These are phyloP conservation scores for Phalacrocorax aristotelis DNA, from an alignment of 2,113 vertebrate species.

Conservation along the genomic window DNA sequence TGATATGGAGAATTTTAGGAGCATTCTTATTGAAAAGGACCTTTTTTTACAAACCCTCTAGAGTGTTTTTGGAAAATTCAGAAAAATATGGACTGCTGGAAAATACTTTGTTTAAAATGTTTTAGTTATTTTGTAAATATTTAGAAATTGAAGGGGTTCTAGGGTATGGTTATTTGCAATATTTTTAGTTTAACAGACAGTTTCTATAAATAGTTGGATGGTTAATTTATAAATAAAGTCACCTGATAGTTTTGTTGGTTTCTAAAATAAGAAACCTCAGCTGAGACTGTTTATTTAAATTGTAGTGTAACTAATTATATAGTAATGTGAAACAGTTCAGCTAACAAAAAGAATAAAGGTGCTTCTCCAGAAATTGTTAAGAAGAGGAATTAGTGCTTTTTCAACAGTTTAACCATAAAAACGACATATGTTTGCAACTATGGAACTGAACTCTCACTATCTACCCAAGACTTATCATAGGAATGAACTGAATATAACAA, in stretches of 20 bases:
- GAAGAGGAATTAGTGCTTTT: not conserved
- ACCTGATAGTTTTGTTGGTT: not conserved
- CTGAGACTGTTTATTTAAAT: not conserved
- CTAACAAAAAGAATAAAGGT: not conserved
- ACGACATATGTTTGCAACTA: not conserved
- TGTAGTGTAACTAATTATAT: not conserved
- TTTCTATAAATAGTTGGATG: not conserved
- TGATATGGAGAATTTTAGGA: not conserved
- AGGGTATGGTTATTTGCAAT: not conserved
- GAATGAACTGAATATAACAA: not conserved
- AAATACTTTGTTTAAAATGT: not conserved
- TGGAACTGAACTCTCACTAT: not conserved
- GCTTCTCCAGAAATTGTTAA: not conserved
- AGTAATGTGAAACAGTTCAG: not conserved
- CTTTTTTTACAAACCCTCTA: not conserved
- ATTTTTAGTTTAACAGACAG: not conserved
- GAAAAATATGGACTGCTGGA: not conserved
- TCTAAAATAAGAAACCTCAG: constrained; percentile 24
- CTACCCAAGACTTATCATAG: not conserved
- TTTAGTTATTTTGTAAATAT: not conserved
- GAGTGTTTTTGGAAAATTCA: not conserved
- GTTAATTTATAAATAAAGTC: constrained; percentile 20
- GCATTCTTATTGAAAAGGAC: not conserved
- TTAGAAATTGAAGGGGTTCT: not conserved
- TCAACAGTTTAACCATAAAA: not conserved